Evolutionary conservation across 2,797 vertebrate species (phyloP).

Genomic region (Ciconia nigra): DNA sequence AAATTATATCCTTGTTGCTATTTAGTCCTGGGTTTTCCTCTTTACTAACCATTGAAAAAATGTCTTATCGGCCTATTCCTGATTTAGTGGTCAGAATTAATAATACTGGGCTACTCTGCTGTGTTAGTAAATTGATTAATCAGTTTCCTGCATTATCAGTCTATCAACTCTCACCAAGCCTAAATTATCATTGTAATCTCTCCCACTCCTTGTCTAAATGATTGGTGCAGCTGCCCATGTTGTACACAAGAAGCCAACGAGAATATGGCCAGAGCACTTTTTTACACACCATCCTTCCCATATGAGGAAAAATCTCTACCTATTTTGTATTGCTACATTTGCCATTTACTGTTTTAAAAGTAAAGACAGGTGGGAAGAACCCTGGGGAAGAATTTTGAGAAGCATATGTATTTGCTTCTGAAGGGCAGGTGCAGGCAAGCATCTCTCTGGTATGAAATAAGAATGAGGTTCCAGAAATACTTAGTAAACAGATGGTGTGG

Average conservation of each 20-base stretch:
- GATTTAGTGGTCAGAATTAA: not conserved
- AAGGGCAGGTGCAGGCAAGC: not conserved
- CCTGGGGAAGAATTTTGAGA: not conserved
- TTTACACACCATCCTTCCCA: not conserved
- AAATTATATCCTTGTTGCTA: not conserved
- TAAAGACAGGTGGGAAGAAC: not conserved
- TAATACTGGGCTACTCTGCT: not conserved
- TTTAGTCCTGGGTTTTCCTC: not conserved
- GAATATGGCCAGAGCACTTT: not conserved
- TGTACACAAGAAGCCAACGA: not conserved
- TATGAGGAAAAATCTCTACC: not conserved
- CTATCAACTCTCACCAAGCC: not conserved
- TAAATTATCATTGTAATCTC: not conserved
- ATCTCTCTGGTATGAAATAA: not conserved
- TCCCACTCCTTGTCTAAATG: not conserved
- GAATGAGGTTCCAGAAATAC: not conserved
- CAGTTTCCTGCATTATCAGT: not conserved
- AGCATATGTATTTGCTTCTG: not conserved
- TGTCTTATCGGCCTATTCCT: not conserved
- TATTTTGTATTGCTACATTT: not conserved
- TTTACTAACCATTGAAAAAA: not conserved
- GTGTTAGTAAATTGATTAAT: not conserved
- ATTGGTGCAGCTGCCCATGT: not conserved
- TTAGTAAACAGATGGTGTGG: not conserved
- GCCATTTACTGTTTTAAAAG: not conserved